phyloP scores from a whole-genome alignment of 2,797 vertebrate species.

The Forpus xanthops region DNA sequence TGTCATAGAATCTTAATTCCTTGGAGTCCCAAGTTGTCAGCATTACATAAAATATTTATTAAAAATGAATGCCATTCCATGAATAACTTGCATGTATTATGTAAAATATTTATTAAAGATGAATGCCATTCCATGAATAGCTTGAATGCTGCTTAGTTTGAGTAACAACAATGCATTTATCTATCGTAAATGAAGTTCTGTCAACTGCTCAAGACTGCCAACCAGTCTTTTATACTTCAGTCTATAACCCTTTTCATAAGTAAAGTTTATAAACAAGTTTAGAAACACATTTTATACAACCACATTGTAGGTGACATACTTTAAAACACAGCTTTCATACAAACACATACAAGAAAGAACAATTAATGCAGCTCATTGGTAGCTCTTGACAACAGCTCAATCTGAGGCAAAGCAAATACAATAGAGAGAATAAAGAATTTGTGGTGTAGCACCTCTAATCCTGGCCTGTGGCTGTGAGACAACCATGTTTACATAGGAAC shows the following conservation, averaged over 20 bases:
- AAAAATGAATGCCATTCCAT: constrained; percentile 23
- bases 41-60: neutral
- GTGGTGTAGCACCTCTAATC: neutral
- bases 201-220: neutral
- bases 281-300: neutral
- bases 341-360: neutral
- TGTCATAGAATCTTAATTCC: neutral
- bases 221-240: neutral
- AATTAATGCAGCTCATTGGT: neutral
- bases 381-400: neutral
- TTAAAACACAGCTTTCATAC: neutral
- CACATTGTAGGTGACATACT: neutral
- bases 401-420: neutral
- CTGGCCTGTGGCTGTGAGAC: neutral
- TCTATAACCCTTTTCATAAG: neutral
- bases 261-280: neutral
- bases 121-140: constrained; percentile 42
- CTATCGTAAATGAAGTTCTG: neutral
- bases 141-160: neutral
- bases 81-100: constrained; percentile 29
- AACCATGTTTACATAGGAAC: neutral
- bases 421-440: neutral
- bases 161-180: neutral
- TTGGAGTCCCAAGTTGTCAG: neutral
- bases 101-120: constrained; percentile 21